Evolutionary conservation across 2,113 vertebrate genomes (phyloP), one percentile per base, ranked within the genome.

Genomic region (Plecotus auritus): DNA sequence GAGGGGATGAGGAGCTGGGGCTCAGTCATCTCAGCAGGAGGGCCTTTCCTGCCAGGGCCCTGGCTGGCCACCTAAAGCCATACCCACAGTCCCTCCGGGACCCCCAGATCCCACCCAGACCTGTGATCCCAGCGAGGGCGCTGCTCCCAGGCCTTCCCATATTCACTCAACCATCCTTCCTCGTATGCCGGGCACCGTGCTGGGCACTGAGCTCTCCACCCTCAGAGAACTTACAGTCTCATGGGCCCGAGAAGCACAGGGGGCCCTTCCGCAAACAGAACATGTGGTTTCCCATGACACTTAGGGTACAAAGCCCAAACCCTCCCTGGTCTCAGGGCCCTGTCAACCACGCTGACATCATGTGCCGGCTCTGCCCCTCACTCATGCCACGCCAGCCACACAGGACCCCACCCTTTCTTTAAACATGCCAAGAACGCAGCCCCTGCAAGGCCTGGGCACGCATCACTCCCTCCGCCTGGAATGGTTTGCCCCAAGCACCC

Each of bases 141-240:
- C 22, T 9, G 16, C 16, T n/a, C 13, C 7, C 7, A 26, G 40
- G 9, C 11, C 30, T 9, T 17, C 35, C 13, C 74, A 5, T 4
- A 35, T 7, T 56, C 35, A 26, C 37, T 49, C 32, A 37, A 32
- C 30, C 83, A 17, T 17, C 10, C 61, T 87, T 26, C 40, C 35
- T 9, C 23, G 0, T n/a, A 35, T 9, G 4, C 37, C 9, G 1
- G n/a, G 23, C n/a, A 10, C 14, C 0, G 1, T 16, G 72, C 18
- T 64, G 30, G 88, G 30, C 23, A 1, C 51, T 2, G n/a, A 11
- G 42, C n/a, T 28, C 47, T 28, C 76, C 74, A 26, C 11, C 17
- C 12, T 69, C 32, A 4, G 28, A 20, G 11, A 78, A 45, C n/a
- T n/a, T 8, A 32, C 23, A 7, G 0, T 72, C 51, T n/a, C 22